These are phyloP conservation scores for Yoshiicerus persimilis DNA, from an alignment of 1,140 invertebrate species.

Conservation along the genomic window DNA sequence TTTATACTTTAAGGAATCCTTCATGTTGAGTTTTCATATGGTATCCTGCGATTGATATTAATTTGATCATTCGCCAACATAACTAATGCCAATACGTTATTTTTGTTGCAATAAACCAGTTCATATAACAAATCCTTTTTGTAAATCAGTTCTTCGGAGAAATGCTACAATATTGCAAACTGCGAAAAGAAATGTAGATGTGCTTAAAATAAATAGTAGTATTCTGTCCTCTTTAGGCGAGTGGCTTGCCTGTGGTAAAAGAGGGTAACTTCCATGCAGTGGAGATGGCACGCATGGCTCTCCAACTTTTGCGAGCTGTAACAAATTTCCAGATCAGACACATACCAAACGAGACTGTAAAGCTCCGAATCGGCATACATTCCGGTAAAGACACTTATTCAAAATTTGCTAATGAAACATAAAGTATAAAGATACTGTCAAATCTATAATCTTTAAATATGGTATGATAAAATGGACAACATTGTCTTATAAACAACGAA, in stretches of 20 bases:
- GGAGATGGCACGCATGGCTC: slow-evolving; percentile 90
- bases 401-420: background rate
- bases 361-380: slow-evolving; percentile 88
- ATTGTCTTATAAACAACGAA: no score
- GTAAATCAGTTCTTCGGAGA: no score
- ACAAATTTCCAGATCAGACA: slow-evolving; percentile 82
- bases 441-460: no score
- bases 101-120: no score
- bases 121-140: no score
- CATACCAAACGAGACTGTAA: slow-evolving; percentile 76
- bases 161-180: background rate
- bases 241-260: slow-evolving; percentile 51
- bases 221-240: slow-evolving; percentile 35
- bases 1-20: no score
- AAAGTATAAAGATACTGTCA: no score
- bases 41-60: no score
- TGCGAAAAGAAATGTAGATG: background rate
- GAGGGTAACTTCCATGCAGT: slow-evolving; percentile 79
- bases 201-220: background rate
- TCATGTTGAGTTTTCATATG: no score
- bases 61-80: no score
- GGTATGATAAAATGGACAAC: no score
- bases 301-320: slow-evolving; percentile 78
- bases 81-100: no score
- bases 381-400: slow-evolving; percentile 63